Conservation (phyloP, 2,888 invertebrate genomes). For the Buathra laborator region DNA sequence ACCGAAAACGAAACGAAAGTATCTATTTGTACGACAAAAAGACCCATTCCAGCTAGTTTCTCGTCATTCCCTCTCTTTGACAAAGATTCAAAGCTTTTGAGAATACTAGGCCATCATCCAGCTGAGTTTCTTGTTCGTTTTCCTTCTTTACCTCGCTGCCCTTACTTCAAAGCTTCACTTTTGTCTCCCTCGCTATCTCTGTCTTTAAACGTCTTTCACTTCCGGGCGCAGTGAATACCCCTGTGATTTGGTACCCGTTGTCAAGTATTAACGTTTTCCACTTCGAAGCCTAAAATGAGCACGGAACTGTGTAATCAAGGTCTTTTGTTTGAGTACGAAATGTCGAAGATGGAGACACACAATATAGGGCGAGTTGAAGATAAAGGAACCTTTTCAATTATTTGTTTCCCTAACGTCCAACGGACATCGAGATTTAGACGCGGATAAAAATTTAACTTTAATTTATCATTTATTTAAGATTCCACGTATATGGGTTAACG, state of each 20-base stretch:
- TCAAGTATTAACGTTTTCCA: constrained; percentile 9
- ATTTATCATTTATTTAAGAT: no score
- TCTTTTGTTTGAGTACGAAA: constrained; percentile 3
- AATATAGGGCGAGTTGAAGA: no score
- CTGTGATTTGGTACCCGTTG: constrained; percentile 55
- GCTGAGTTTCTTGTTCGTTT: constrained; percentile 48
- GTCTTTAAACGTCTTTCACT: constrained; percentile 13
- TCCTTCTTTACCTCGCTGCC: constrained; percentile 18
- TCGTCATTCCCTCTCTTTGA: constrained; percentile 2
- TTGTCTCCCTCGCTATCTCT: constrained; percentile 11
- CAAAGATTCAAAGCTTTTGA: constrained; percentile 42
- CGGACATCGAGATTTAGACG: no score
- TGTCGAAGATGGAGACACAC: neutral
- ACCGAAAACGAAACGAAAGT: constrained; percentile 1
- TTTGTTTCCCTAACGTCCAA: no score
- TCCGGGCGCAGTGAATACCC: constrained; percentile 46
- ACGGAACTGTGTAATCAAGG: neutral
- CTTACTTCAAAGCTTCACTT: constrained; percentile 39
- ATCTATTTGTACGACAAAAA: no score
- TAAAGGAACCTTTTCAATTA: no score
- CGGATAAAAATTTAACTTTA: no score
- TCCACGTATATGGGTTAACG: no score
- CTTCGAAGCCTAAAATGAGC: constrained; percentile 3
- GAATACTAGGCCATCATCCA: constrained; percentile 41
- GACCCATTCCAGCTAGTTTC: neutral